Base-by-base conservation (phyloP, 2,888 invertebrate genomes). In the Calliphora vomitoria region DNA sequence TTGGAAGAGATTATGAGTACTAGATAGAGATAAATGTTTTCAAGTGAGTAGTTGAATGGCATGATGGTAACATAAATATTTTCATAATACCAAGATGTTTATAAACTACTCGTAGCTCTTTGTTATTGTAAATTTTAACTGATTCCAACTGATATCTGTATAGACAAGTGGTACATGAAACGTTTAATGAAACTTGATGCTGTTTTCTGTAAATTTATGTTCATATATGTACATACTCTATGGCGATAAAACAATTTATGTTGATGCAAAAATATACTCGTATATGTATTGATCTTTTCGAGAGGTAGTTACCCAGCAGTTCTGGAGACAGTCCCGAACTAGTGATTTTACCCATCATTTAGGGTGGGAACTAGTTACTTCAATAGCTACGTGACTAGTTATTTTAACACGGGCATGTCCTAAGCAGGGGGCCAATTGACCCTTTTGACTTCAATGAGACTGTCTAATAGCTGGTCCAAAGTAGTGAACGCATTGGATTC, bases 21-120 rank as follows among this genome's bases (percentile, higher is more conserved):
- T 58, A 44, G 69, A 60, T 80, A 71, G 15, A 80, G 25, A 71
- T 50, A 50, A 18, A 69, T 58, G 60, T 62, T 80, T 69, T 80
- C 50, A 62, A 62, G 35, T 71, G 60, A 71, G 20, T 10, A 60
- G 47, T 60, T 60, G 78, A 72, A 66, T 53, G 76, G 8, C 68
- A 78, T 68, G 58, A 18, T 58, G 25, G 18, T 44, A 44, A 66
- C 38, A 72, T 5, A 58, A 55, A 58, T 58, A 20, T 44, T 74
- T 74, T 38, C 20, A 20, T 25, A 58, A 20, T 20, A 47, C 5
- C 15, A 8, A 31, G n/a, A n/a, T n/a, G n/a, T n/a, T n/a, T n/a
- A n/a, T n/a, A n/a, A n/a, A n/a, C 0, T 8, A 11, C 15, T n/a
- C 15, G 50, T 8, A 53, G 8, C 8, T 20, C 4, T 55, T 18